Evolutionary conservation across 2,113 vertebrate genomes (phyloP).

Genomic region (Plotosus lineatus): DNA sequence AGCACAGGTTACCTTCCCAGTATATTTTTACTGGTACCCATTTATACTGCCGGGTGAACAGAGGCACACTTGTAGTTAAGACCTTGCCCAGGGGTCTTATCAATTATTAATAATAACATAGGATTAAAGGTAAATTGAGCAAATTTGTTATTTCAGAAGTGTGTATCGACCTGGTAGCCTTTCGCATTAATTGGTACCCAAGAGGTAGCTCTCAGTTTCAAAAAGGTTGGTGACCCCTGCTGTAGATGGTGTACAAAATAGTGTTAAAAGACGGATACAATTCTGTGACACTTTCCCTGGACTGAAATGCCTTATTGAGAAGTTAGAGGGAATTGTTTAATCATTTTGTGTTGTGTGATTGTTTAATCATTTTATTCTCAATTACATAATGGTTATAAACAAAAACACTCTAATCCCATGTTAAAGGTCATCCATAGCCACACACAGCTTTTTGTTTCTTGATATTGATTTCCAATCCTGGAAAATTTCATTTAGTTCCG

Average conservation of each 20-base stretch:
- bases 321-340: not conserved
- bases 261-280: not conserved
- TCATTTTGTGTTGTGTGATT: not conserved
- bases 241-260: not conserved
- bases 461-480: not conserved
- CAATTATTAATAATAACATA: too few relatives aligned
- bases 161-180: too few relatives aligned
- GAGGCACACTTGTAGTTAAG: too few relatives aligned
- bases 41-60: too few relatives aligned
- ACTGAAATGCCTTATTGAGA: not conserved
- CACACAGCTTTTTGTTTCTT: not conserved
- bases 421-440: not conserved
- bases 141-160: too few relatives aligned
- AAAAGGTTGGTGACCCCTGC: too few relatives aligned
- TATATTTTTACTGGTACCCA: too few relatives aligned
- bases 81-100: too few relatives aligned
- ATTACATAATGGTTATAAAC: not conserved
- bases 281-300: not conserved
- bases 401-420: not conserved
- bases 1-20: too few relatives aligned
- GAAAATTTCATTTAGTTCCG: not conserved
- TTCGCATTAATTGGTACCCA: too few relatives aligned
- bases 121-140: too few relatives aligned
- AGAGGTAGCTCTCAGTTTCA: too few relatives aligned
- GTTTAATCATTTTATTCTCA: slow-evolving; percentile 1